These are phyloP conservation scores for Passer montanus DNA, from an alignment of 2,113 vertebrate species.

Conservation along the genomic window DNA sequence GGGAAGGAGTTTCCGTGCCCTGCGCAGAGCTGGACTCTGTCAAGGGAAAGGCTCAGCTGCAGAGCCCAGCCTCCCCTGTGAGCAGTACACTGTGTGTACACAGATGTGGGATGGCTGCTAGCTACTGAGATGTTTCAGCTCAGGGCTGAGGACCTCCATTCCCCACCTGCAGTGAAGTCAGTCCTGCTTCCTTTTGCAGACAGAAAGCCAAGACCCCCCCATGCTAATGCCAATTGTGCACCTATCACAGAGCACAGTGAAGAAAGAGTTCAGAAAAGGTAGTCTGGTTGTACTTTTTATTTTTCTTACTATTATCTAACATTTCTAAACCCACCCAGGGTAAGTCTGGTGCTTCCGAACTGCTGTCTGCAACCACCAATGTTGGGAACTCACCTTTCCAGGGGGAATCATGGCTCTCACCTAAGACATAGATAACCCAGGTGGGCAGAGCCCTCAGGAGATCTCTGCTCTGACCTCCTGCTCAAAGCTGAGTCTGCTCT, in stretches of 20 bases:
- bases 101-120: not conserved
- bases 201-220: not conserved
- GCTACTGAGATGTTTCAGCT: not conserved
- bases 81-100: not conserved
- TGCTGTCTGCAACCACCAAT: not conserved
- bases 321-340: not conserved
- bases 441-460: not conserved
- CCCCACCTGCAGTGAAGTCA: not conserved
- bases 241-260: rapidly evolving
- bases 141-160: not conserved
- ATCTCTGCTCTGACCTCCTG: not conserved
- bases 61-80: not conserved
- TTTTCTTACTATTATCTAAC: not conserved
- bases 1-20: not conserved
- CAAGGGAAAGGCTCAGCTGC: not conserved
- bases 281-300: not conserved
- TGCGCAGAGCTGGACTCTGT: not conserved
- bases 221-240: not conserved
- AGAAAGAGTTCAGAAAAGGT: not conserved
- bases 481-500: not conserved
- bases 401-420: not conserved
- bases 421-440: not conserved
- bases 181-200: conserved; percentile 17
- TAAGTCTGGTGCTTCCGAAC: not conserved
- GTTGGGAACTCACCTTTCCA: not conserved